phyloP scores from a whole-genome alignment of 2,888 invertebrate genomes.

The Byasa hedistus region DNA sequence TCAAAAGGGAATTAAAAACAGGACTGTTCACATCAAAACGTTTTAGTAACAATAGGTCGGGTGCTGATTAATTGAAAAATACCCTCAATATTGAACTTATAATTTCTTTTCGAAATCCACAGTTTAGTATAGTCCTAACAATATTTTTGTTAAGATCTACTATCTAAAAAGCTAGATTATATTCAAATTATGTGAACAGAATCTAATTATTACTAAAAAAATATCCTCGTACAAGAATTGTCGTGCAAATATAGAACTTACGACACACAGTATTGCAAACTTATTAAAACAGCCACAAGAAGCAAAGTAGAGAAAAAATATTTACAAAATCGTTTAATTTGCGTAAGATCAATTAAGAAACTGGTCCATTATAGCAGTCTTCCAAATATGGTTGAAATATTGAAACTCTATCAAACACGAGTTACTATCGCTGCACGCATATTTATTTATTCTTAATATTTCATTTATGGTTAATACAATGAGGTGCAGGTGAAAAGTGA shows the following conservation, averaged over 20 bases:
- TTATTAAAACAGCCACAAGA: slow-evolving; percentile 42
- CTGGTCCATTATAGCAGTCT: background rate
- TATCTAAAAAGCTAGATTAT: background rate
- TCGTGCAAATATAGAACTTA: slow-evolving; percentile 13
- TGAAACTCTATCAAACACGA: no score
- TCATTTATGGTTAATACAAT: slow-evolving; percentile 35
- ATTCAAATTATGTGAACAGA: background rate
- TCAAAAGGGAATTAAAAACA: background rate
- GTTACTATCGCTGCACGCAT: no score
- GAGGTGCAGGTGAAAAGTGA: slow-evolving; percentile 37
- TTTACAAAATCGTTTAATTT: slow-evolving; percentile 38
- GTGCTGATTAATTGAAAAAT: no score
- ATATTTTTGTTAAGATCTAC: background rate
- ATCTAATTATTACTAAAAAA: background rate
- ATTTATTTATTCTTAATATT: no score
- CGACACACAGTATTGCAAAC: slow-evolving; percentile 24
- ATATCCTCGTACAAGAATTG: background rate
- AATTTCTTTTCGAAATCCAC: background rate
- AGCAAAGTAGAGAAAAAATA: slow-evolving; percentile 47
- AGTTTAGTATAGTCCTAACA: background rate
- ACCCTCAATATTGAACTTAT: no score
- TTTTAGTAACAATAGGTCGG: no score
- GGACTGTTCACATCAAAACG: background rate
- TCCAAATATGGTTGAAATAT: no score
- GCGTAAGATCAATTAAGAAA: background rate